These are phyloP conservation scores for Ostrea denselamellosa DNA, from an alignment of 1,140 invertebrate genomes.

Conservation along the genomic window DNA sequence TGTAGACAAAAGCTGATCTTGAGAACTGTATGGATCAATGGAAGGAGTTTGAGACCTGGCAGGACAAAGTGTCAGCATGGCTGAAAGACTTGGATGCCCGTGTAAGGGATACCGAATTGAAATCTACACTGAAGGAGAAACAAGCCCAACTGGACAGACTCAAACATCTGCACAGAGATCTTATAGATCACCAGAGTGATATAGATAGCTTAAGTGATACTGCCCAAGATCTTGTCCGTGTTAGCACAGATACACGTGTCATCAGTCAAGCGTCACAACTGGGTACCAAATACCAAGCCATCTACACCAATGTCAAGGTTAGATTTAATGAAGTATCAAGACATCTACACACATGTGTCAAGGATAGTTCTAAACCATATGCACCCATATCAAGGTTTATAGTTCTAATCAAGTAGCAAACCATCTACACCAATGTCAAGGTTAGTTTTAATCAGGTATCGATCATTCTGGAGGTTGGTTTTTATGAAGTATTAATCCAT, in stretches of 20 bases:
- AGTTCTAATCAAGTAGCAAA: conserved; percentile 68
- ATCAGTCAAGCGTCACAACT: conserved; percentile 89
- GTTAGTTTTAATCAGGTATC: too few species aligned
- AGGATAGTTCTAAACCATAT: conserved; percentile 80
- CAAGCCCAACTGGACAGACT: conserved; percentile 90
- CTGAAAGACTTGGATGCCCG: conserved; percentile 92
- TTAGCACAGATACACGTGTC: conserved; percentile 75
- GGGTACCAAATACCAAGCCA: conserved; percentile 92
- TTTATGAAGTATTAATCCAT: too few species aligned
- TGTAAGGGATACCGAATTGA: conserved; percentile 92
- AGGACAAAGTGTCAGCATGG: conserved; percentile 92
- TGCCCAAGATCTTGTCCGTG: conserved; percentile 83
- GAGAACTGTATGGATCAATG: conserved; percentile 81
- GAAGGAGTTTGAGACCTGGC: conserved; percentile 90
- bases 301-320: conserved; percentile 92
- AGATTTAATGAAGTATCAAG: conserved; percentile 88
- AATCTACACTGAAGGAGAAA: conserved; percentile 90
- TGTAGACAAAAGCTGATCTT: conserved; percentile 83
- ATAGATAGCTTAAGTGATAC: conserved; percentile 95
- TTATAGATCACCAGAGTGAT: conserved; percentile 93
- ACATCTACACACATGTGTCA: conserved; percentile 93
- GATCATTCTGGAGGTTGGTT: too few species aligned
- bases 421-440: background rate
- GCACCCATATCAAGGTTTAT: conserved; percentile 58
- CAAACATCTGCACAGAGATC: conserved; percentile 83